Evolutionary conservation across 2,113 vertebrate species (phyloP).

Genomic region (Pelusios castaneus): DNA sequence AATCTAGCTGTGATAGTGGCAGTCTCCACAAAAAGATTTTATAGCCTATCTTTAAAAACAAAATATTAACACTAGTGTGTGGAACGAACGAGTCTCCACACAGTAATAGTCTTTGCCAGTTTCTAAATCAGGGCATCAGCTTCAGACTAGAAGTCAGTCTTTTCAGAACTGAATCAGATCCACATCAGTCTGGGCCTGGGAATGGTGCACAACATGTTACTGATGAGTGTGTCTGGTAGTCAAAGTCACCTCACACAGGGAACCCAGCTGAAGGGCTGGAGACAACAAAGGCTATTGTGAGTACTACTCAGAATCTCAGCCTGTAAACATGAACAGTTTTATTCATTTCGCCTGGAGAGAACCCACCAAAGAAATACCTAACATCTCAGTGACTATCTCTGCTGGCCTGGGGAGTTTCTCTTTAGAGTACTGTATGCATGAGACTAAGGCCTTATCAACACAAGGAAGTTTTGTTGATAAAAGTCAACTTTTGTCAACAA

Average conservation of each 20-base stretch:
- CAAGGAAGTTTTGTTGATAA: too few species aligned
- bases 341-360: background rate
- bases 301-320: background rate
- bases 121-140: background rate
- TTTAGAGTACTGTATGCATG: background rate
- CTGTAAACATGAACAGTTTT: background rate
- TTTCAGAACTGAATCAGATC: background rate
- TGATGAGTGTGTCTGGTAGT: background rate
- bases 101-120: background rate
- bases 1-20: background rate
- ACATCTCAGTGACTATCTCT: background rate
- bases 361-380: background rate
- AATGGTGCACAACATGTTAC: background rate
- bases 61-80: background rate
- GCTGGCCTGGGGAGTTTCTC: background rate
- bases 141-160: background rate
- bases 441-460: too few species aligned
- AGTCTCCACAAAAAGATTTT: background rate
- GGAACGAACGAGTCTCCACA: background rate
- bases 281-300: background rate
- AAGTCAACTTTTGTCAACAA: too few species aligned
- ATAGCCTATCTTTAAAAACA: background rate
- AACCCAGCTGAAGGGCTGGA: background rate
- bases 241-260: background rate
- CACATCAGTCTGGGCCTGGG: too few species aligned